A percentile compares a stretch with the other conserved stretches of the same genome.
These are phyloP conservation scores for Geopemphigus sp. DNA, from an alignment of 1,140 invertebrate species.

Conservation along the genomic window DNA sequence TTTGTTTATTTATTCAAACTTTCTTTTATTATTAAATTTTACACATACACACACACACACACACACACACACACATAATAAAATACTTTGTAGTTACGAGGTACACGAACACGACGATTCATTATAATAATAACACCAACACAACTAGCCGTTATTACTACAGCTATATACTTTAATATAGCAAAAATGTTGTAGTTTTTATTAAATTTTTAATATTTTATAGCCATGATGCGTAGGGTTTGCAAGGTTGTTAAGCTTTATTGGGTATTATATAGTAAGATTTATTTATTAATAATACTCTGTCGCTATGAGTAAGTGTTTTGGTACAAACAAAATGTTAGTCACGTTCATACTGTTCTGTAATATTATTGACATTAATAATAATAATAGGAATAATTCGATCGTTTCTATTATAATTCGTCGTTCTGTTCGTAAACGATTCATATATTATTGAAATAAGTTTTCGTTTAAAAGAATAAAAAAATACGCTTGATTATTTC, in stretches of 20 bases:
- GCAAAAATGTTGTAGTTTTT: not conserved
- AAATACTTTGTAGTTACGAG: slow-evolving; percentile 6
- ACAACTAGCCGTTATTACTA: not conserved
- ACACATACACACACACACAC: not conserved
- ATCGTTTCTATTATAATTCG: too few species aligned
- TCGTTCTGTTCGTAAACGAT: too few species aligned
- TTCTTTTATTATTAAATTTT: slow-evolving; percentile 30
- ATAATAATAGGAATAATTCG: too few species aligned
- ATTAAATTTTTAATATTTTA: not conserved
- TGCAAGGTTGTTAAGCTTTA: not conserved
- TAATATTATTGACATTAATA: too few species aligned
- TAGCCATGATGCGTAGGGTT: not conserved
- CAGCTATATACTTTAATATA: not conserved
- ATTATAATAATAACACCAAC: slow-evolving; percentile 6
- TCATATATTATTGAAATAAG: too few species aligned
- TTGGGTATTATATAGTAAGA: not conserved
- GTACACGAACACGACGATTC: not conserved
- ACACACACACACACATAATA: slow-evolving; percentile 8
- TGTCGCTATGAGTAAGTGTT: too few species aligned
- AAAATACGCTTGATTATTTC: too few species aligned
- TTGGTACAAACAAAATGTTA: too few species aligned
- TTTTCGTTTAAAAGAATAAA: too few species aligned
- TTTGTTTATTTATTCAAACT: slow-evolving; percentile 26
- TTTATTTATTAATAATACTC: not conserved
- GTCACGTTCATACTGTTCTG: too few species aligned